Percentiles rank a stretch among this genome's conserved stretches.
Evolutionary conservation across 1,140 invertebrate species (phyloP).

Genomic region (Papilio xuthus): DNA sequence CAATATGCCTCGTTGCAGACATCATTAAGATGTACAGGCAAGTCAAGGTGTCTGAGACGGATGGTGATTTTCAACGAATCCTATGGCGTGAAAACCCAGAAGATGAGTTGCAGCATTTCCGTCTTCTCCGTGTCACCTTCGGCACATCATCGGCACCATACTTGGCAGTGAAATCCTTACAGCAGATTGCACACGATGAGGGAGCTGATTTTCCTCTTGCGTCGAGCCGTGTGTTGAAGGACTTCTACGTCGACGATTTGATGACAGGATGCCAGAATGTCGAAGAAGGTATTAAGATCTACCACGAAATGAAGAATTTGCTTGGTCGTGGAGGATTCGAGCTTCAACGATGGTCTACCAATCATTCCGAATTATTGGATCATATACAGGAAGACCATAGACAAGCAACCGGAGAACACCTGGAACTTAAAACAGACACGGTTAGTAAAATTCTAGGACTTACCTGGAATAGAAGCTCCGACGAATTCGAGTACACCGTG

Average conservation of each 20-base stretch:
- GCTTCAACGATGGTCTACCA: conserved; percentile 44
- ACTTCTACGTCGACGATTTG: conserved; percentile 45
- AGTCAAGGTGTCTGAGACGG: conserved; percentile 18
- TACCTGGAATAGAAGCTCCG: conserved; percentile 43
- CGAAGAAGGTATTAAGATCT: conserved; percentile 41
- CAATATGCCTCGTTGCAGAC: conserved; percentile 39
- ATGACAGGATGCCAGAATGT: conserved; percentile 43
- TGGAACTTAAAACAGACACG: conserved; percentile 41
- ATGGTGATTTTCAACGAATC: conserved; percentile 41
- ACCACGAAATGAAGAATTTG: conserved; percentile 39
- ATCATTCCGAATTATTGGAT: conserved; percentile 31
- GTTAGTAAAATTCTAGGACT: conserved; percentile 46
- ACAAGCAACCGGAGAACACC: neutral
- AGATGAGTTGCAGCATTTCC: conserved; percentile 40
- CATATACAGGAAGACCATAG: conserved; percentile 1
- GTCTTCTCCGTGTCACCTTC: conserved; percentile 42
- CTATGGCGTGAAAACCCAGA: conserved; percentile 39
- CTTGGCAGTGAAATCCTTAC: conserved; percentile 41
- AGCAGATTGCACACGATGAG: conserved; percentile 41
- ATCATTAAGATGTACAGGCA: conserved; percentile 42
- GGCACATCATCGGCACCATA: conserved; percentile 47
- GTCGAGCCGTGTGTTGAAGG: conserved; percentile 9
- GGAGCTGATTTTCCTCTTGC: conserved; percentile 38
- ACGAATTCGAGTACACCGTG: conserved; percentile 47
- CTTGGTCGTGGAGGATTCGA: conserved; percentile 38